A percentile compares a stretch with the other conserved stretches of the same genome.
These are phyloP conservation scores for Gasterosteus aculeatus DNA, from an alignment of 2,113 vertebrate genomes.

Conservation along the genomic window DNA sequence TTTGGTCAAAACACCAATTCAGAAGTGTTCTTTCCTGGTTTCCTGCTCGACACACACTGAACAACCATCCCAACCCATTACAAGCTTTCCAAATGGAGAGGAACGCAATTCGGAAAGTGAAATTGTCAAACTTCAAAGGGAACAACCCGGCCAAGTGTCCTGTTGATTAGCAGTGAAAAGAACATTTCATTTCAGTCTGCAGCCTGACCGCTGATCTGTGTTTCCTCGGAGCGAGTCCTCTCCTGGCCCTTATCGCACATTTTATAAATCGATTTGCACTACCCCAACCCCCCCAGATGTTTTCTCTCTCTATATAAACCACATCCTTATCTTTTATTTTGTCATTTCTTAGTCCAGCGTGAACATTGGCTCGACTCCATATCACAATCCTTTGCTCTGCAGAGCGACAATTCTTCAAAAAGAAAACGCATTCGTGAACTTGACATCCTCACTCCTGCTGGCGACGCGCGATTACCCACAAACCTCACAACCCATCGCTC, in stretches of 20 bases:
- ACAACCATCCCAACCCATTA: conserved; percentile 2
- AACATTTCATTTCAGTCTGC: conserved; percentile 53
- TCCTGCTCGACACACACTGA: neutral
- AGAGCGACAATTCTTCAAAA: neutral
- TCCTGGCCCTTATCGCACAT: conserved; percentile 20
- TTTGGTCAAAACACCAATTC: conserved; percentile 13
- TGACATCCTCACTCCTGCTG: neutral
- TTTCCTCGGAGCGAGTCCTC: conserved; percentile 41
- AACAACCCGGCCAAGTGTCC: conserved; percentile 28
- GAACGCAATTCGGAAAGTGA: conserved; percentile 6
- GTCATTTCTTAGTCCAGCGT: neutral
- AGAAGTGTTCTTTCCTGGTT: neutral
- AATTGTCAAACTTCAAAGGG: conserved; percentile 52
- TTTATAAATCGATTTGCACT: conserved; percentile 40
- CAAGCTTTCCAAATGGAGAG: conserved; percentile 14
- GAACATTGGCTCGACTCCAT: neutral
- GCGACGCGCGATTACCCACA: neutral
- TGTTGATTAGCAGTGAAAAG: conserved; percentile 45
- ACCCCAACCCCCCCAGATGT: neutral
- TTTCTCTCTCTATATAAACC: conserved; percentile 1
- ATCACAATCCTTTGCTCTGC: neutral
- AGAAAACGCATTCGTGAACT: neutral
- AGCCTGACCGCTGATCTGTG: conserved; percentile 38
- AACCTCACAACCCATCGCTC: conserved; percentile 14
- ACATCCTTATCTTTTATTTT: conserved; percentile 1